Evolutionary conservation across 2,888 invertebrate species (phyloP).

Genomic region (Pyrrhosoma nymphula): DNA sequence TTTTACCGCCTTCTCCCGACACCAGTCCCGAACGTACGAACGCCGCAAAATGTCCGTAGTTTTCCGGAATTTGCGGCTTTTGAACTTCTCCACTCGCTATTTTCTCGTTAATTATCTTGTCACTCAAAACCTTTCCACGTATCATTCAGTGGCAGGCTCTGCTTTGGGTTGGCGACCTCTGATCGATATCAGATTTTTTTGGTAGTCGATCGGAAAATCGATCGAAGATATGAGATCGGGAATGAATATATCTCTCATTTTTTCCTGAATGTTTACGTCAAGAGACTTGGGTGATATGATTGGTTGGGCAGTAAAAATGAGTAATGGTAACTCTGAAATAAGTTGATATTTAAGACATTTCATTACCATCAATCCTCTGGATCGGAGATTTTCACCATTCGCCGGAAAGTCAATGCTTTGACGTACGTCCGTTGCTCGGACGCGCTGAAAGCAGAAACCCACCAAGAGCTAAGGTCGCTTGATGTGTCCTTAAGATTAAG

Average conservation of each 20-base stretch:
- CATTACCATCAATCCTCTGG: neutral
- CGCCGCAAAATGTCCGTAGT: neutral
- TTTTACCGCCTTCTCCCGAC: neutral
- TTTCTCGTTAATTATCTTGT: conserved; percentile 15
- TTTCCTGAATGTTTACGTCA: neutral
- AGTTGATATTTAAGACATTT: neutral
- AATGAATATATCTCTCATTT: neutral
- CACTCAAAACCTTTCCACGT: neutral
- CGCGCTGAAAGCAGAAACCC: too few species aligned
- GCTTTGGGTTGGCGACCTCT: neutral
- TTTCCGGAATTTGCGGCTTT: neutral
- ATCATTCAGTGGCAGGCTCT: neutral
- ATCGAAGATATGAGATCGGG: neutral
- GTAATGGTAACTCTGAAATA: too few species aligned
- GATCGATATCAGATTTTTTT: neutral
- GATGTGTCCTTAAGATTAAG: too few species aligned
- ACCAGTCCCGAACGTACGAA: neutral
- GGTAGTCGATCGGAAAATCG: neutral
- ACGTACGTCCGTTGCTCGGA: too few species aligned
- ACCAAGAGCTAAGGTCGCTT: too few species aligned
- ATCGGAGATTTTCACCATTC: neutral
- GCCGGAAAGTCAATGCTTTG: too few species aligned
- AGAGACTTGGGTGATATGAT: neutral
- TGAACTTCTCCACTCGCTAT: neutral
- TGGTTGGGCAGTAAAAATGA: too few species aligned